Base-by-base conservation (phyloP, 2,113 vertebrate genomes). In the Microcebus jonahi region DNA sequence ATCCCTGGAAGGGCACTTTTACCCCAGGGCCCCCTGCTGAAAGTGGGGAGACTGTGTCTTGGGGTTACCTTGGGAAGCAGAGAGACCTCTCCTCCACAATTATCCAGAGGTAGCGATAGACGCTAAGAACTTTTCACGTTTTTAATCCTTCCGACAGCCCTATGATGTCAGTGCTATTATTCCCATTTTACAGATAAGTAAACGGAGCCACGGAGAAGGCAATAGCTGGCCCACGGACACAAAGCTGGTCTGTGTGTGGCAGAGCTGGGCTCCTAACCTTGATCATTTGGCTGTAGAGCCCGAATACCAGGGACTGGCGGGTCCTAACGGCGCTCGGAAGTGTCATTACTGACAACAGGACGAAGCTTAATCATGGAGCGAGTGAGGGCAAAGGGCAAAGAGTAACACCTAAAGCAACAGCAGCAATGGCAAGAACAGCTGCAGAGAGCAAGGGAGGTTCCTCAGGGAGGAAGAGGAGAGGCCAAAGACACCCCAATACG, bases 251-350 rank as follows among this genome's bases (percentile, higher is more conserved):
- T 90, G 6, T 1, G 57, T 29, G 23, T 14, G 17, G 50, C 3
- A 9, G 53, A 29, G 48, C 23, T 71, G 31, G 17, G 17, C 21
- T 73, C 59, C 71, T 29, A 17, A 15, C 8, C 21, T 8, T 6
- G 0, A 29, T 9, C 29, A 23, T 53, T 53, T 17, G 53, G 53
- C 68, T 39, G 6, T 2, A 9, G 18, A 36, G 45, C 18, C 2
- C 6, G 4, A 63, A 7, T 2, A 53, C 21, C 10, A 25, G 2
- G 61, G 17, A 3, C 3, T 2, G 50, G 29, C 8, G 10, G 1
- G 1, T 0, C 3, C 61, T 0, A 6, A 39, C 31, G 70, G 61
- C 25, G 21, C 53, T 36, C 21, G 6, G 39, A 27, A 29, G 53
- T 45, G 21, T 20, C 21, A 2, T 53, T 34, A 34, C 7, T 25